Percentiles rank a stretch among this genome's conserved stretches.
These are phyloP conservation scores for Heliocidaris erythrogramma DNA, from an alignment of 35 echinoderm and acorn worm genomes.

Conservation along the genomic window DNA sequence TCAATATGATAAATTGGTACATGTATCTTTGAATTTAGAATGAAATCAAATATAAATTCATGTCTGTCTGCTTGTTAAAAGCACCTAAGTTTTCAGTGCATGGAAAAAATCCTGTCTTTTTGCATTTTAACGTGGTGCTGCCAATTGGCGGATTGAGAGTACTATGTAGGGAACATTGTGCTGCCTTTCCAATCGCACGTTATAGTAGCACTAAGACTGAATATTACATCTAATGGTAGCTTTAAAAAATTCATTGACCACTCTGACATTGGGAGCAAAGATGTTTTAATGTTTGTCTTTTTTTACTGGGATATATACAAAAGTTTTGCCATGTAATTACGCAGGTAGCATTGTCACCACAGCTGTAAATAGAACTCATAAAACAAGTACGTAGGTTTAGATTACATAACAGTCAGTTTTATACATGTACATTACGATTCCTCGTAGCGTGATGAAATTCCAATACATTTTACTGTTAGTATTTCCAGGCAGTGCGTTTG, in stretches of 20 bases:
- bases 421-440: background rate
- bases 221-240: no score
- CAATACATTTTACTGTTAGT: background rate
- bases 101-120: background rate
- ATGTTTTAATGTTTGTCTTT: background rate
- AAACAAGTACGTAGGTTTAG: background rate
- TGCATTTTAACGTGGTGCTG: background rate
- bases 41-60: background rate
- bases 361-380: background rate
- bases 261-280: no score
- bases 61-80: background rate
- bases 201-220: no score
- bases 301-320: background rate
- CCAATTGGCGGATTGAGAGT: background rate
- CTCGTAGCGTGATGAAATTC: background rate
- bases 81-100: background rate
- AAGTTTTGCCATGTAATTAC: background rate
- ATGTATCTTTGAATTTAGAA: background rate
- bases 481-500: background rate
- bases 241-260: no score
- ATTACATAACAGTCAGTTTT: background rate
- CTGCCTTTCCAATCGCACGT: background rate
- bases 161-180: background rate
- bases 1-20: background rate
- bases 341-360: background rate